phyloP scores from a whole-genome alignment of 2,888 invertebrate genomes.

The Cheilosia soror region DNA sequence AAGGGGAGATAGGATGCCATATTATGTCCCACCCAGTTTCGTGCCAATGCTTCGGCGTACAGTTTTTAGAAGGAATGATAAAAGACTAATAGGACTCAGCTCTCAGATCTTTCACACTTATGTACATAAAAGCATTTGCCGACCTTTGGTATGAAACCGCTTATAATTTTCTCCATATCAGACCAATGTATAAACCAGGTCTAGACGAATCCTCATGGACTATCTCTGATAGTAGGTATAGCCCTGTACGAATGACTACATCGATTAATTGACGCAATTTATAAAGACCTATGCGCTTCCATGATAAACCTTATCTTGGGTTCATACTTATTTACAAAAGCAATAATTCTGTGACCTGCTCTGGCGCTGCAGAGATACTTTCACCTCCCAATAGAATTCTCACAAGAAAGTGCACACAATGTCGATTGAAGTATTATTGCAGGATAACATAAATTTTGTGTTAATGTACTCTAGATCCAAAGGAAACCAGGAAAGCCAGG shows the following conservation, averaged over 20 bases:
- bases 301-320: constrained; percentile 28
- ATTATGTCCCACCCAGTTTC: no score
- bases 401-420: constrained; percentile 43
- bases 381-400: constrained; percentile 38
- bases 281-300: constrained; percentile 30
- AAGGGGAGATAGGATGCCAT: no score
- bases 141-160: no score
- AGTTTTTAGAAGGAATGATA: no score
- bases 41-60: no score
- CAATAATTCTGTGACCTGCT: constrained; percentile 28
- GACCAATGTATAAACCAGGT: no score
- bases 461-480: constrained; percentile 70
- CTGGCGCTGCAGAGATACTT: constrained; percentile 28
- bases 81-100: no score
- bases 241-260: not conserved
- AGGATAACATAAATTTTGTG: constrained; percentile 76
- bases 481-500: not conserved
- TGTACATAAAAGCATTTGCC: no score
- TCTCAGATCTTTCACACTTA: no score
- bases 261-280: constrained; percentile 46
- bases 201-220: no score
- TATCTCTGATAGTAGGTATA: no score
- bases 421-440: constrained; percentile 76
- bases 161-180: no score
- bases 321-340: constrained; percentile 22